These are phyloP conservation scores for Bellardia pandia DNA, from an alignment of 2,888 invertebrate species.

Conservation along the genomic window DNA sequence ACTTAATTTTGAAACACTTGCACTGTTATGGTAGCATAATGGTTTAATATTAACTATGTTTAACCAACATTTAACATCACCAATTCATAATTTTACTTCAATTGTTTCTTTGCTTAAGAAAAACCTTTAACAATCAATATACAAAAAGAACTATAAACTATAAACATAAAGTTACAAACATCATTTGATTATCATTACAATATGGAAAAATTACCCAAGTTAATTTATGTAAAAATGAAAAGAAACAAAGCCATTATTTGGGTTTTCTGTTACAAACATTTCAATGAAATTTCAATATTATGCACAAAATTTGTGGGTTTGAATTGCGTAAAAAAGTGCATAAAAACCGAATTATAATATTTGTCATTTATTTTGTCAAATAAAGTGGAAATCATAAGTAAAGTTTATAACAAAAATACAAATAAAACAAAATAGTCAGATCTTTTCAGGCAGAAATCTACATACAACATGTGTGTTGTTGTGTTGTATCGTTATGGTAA, in stretches of 20 bases:
- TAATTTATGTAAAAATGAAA: constrained; percentile 24
- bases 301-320: constrained; percentile 15
- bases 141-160: no score
- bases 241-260: not conserved
- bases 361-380: constrained; percentile 66
- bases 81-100: no score
- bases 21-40: no score
- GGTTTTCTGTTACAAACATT: not conserved
- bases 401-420: not conserved
- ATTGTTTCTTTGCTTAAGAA: not conserved
- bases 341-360: constrained; percentile 67
- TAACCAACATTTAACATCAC: not conserved
- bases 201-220: not conserved
- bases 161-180: not conserved
- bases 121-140: not conserved
- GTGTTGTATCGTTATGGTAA: constrained; percentile 26
- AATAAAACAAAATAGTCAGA: constrained; percentile 41
- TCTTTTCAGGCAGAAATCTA: constrained; percentile 48
- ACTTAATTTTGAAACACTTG: no score
- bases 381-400: constrained; percentile 44
- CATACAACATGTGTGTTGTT: constrained; percentile 11
- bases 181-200: not conserved
- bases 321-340: constrained; percentile 67
- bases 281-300: constrained; percentile 13
- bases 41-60: no score